A percentile compares a stretch with the other conserved stretches of the same genome.
These are phyloP conservation scores for Pogonophryne albipinna DNA, from an alignment of 2,797 vertebrate genomes.

Conservation along the genomic window DNA sequence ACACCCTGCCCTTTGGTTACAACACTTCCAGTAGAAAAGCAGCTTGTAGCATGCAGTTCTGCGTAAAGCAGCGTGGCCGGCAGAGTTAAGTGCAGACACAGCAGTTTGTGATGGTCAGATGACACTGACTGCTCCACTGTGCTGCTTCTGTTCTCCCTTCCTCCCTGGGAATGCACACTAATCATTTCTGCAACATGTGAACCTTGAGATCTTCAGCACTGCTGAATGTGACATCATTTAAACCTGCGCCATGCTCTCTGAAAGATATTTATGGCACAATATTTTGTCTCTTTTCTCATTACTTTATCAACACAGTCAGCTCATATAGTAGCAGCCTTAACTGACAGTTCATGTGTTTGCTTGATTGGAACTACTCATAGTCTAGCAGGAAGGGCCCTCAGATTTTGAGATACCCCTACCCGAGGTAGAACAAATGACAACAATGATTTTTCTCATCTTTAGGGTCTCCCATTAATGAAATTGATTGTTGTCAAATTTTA, in stretches of 20 bases:
- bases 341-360: not conserved
- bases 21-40: constrained; percentile 9
- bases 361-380: constrained; percentile 18
- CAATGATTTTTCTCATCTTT: no score
- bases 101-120: constrained; percentile 69
- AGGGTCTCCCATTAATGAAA: no score
- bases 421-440: no score
- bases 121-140: constrained; percentile 45
- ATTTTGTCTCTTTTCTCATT: constrained; percentile 2
- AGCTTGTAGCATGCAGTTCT: constrained; percentile 26
- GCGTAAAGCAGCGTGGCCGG: constrained; percentile 27
- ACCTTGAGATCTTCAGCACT: constrained; percentile 25
- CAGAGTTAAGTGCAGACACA: constrained; percentile 58
- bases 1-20: constrained; percentile 10
- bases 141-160: constrained; percentile 34
- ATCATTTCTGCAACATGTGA: constrained; percentile 49
- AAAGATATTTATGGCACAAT: constrained; percentile 1
- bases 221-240: constrained; percentile 23
- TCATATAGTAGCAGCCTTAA: not conserved
- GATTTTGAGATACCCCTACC: no score
- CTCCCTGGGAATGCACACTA: constrained; percentile 39
- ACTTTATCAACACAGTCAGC: not conserved
- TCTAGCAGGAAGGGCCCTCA: no score
- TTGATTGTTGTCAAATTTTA: no score
- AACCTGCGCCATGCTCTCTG: not conserved